phyloP scores from a whole-genome alignment of 2,113 vertebrate species.

The Cottus gobio region DNA sequence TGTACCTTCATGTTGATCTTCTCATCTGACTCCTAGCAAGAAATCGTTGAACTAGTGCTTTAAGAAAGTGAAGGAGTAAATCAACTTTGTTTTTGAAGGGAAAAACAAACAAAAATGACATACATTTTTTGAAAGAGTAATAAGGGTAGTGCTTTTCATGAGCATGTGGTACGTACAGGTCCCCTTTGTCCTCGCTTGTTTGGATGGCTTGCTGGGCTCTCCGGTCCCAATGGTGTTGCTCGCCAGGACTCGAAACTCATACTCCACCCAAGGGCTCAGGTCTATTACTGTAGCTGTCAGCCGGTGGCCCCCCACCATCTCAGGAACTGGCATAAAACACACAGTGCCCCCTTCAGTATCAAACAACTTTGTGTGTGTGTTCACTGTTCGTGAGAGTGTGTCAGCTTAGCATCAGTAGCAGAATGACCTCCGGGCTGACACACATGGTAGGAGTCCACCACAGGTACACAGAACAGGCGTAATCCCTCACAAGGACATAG shows the following conservation, averaged over 20 bases:
- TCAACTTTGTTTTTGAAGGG: background rate
- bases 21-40: background rate
- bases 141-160: background rate
- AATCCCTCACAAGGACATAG: conserved; percentile 55
- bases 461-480: conserved; percentile 41
- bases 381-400: background rate
- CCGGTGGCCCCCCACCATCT: conserved; percentile 89
- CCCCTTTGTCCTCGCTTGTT: conserved; percentile 93
- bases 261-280: conserved; percentile 97
- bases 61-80: background rate
- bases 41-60: background rate
- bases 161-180: conserved; percentile 86
- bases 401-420: conserved; percentile 40
- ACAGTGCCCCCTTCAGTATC: conserved; percentile 51
- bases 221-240: conserved; percentile 94
- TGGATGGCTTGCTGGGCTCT: conserved; percentile 93
- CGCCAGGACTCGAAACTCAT: conserved; percentile 94
- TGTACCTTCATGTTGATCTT: background rate
- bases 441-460: conserved; percentile 30
- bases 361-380: conserved; percentile 23
- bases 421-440: conserved; percentile 60
- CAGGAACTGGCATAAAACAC: conserved; percentile 86
- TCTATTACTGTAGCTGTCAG: conserved; percentile 95
- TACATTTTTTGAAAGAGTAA: background rate
- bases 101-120: background rate